Conservation (phyloP, 2,888 invertebrate genomes). For the Anarsia innoxiella region DNA sequence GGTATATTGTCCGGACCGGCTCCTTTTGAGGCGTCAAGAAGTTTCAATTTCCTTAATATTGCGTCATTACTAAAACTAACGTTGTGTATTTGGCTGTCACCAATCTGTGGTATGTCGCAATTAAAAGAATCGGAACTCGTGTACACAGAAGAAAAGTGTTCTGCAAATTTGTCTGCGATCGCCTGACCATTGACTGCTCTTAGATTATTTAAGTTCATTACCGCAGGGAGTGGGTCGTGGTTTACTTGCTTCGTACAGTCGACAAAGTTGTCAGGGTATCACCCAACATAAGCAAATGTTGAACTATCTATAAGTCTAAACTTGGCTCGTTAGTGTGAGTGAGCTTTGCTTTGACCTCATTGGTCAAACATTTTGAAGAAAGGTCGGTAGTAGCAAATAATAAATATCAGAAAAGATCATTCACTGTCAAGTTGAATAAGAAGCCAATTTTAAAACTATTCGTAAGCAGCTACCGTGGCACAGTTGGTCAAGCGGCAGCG, state of each 20-base stretch:
- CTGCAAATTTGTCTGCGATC: neutral
- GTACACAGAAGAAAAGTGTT: neutral
- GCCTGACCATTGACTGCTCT: neutral
- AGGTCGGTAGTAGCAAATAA: too few species aligned
- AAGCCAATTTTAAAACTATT: too few species aligned
- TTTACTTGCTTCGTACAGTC: neutral
- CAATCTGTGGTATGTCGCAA: neutral
- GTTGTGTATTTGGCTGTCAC: neutral
- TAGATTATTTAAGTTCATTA: neutral
- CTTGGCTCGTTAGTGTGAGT: too few species aligned
- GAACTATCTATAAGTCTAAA: too few species aligned
- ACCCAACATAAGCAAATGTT: too few species aligned
- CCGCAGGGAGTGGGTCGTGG: neutral
- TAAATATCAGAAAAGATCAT: too few species aligned
- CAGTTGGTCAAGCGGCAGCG: too few species aligned
- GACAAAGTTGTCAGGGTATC: too few species aligned
- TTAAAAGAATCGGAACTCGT: neutral
- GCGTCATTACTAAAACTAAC: neutral
- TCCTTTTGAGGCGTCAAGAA: neutral
- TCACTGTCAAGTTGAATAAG: too few species aligned
- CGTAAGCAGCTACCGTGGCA: too few species aligned
- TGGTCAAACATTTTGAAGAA: too few species aligned
- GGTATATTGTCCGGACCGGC: constrained; percentile 4
- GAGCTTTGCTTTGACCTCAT: too few species aligned
- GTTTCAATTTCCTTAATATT: neutral